Base-by-base conservation (phyloP, 2,113 vertebrate genomes). In the Meles meles region DNA sequence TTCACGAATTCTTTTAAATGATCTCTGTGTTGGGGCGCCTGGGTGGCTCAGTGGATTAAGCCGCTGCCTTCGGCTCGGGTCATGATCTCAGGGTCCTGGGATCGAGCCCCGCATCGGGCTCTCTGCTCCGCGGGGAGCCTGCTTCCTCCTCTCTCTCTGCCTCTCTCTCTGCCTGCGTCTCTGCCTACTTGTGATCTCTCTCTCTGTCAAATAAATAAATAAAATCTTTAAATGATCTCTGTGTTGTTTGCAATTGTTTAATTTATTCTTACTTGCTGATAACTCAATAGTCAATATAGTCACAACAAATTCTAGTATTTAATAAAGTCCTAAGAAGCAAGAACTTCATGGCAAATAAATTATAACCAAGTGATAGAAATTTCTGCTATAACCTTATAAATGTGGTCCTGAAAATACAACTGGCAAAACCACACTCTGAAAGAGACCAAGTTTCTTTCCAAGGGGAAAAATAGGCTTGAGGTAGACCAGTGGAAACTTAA, bases 301-400 rank as follows among this genome's bases (percentile, higher is more conserved):
- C 79, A 49, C 23, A 91, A 61, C 13, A 91, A 74, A 79, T 89
- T 87, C 10, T 88, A 63, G 52, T 39, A 47, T 87, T 93, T 74
- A 94, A 34, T 83, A 39, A 94, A 95, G 79, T 80, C 34, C 52
- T 94, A 80, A 74, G 63, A 74, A 93, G 12, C 23, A 92, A 88
- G 37, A 96, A 88, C 88, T 84, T 42, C 21, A 47, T 44, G n/a
- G 34, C 27, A 83, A 67, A 37, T 80, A 93, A 79, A 42, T 81
- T 59, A 90, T 76, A 87, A 14, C 29, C 44, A 76, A n/a, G 6
- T 57, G n/a, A 57, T 83, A 57, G 3, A 59, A 76, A n/a, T 86
- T 82, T 92, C 34, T 83, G 25, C 42, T 59, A 0, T 65, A 93
- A 74, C 3, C 2, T 81, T 23, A 71, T 77, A 49, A 17, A 18